Evolutionary conservation across 2,797 vertebrate genomes (phyloP), one percentile per base, ranked within the genome.

Genomic region (Pitangus sulphuratus): DNA sequence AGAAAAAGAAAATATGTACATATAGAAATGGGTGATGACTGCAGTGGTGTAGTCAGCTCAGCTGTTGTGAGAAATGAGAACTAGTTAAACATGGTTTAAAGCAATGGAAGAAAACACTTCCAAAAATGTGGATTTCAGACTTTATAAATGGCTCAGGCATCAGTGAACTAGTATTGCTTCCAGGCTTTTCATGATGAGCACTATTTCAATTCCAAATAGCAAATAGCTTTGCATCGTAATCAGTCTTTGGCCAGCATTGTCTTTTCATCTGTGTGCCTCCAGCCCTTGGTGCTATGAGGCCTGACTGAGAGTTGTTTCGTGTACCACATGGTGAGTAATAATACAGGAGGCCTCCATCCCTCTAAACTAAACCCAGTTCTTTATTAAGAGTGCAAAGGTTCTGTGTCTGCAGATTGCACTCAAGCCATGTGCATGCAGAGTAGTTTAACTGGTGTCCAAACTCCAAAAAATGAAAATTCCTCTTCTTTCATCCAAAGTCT

Each of bases 161-260:
- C 60, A 45, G 48, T 45, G 79, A 79, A 39, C 24, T 48, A n/a
- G 37, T 77, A 70, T 86, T 88, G 82, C 89, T 95, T 94, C 65
- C 87, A 95, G 89, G 53, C 56, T 65, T 88, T 62, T 82, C 26
- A 7, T 26, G 78, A 66, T 58, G 74, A 90, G 45, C 50, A 26
- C 31, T 31, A 3, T 83, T 95, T 84, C 72, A 64, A 24, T 81
- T 95, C 87, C 64, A 91, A 39, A 61, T 12, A 90, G 74, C 77
- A 89, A 93, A 95, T 64, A 85, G 45, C 71, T 94, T 89, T 85
- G 72, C 40, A 20, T 53, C 0, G 4, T 68, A 80, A 92, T 93
- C 82, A 35, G 57, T 51, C 68, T 51, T 69, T 91, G 87, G 79
- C 89, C 45, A 8, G 61, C 57, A 24, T 28, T 68, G 30, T 65